A percentile compares a stretch with the other conserved stretches of the same genome.
Conservation (phyloP, 2,888 invertebrate species). For the Salpingus planirostris region DNA sequence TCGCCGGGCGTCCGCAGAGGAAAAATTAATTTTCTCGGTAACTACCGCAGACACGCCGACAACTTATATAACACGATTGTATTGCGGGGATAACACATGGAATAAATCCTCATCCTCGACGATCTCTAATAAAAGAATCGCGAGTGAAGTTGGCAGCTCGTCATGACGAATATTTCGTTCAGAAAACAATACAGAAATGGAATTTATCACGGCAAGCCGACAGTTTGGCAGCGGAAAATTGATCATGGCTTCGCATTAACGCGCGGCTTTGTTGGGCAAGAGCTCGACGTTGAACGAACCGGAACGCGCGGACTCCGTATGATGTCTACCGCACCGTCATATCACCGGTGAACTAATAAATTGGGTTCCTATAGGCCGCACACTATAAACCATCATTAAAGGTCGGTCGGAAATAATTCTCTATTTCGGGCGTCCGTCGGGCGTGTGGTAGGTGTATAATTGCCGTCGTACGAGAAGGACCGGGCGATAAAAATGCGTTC, state of each 20-base stretch:
- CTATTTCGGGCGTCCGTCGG: no score
- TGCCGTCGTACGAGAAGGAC: no score
- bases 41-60: constrained; percentile 19
- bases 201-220: constrained; percentile 32
- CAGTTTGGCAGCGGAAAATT: constrained; percentile 32
- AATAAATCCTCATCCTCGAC: constrained; percentile 25
- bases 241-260: constrained; percentile 26
- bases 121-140: constrained; percentile 26
- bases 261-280: constrained; percentile 14
- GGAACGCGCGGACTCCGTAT: constrained; percentile 10
- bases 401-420: no score
- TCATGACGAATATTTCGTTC: constrained; percentile 32
- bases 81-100: constrained; percentile 25
- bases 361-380: no score
- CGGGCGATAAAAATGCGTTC: no score
- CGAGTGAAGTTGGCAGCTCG: constrained; percentile 32
- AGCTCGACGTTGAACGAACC: constrained; percentile 8
- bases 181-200: constrained; percentile 31
- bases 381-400: no score
- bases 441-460: no score
- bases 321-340: constrained; percentile 4
- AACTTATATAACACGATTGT: constrained; percentile 23
- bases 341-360: no score
- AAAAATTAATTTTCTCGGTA: constrained; percentile 13
- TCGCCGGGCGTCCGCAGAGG: no score